Conservation (phyloP, 1,140 invertebrate genomes). For the Microplitis demolitor region DNA sequence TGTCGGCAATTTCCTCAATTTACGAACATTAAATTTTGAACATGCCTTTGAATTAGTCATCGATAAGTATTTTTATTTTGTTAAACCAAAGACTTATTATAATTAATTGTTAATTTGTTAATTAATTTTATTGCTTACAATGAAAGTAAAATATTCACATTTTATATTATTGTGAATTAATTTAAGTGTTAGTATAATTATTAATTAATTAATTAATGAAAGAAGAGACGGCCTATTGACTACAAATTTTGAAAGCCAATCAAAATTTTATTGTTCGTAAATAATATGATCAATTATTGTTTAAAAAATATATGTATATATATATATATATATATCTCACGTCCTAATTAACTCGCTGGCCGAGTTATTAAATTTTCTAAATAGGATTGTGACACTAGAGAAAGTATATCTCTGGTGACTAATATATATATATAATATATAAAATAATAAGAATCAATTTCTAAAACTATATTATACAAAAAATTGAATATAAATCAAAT, state of each 20-base stretch:
- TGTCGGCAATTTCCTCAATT: slow-evolving; percentile 15
- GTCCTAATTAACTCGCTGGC: slow-evolving; percentile 42
- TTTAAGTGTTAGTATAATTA: no score
- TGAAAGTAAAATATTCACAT: neutral
- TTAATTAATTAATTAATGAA: neutral
- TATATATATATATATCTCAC: slow-evolving; percentile 25
- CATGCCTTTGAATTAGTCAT: neutral
- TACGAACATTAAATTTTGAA: slow-evolving; percentile 15
- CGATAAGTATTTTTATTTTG: neutral
- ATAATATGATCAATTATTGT: neutral
- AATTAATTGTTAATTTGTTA: no score
- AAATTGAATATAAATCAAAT: neutral
- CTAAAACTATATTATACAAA: slow-evolving; percentile 46
- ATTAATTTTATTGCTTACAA: neutral
- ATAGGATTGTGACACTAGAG: slow-evolving; percentile 7
- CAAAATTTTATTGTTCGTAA: slow-evolving; percentile 3
- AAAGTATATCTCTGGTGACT: slow-evolving; percentile 22
- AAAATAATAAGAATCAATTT: slow-evolving; percentile 26
- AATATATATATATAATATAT: slow-evolving; percentile 23
- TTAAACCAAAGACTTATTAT: neutral
- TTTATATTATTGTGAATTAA: neutral
- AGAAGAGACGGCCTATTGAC: neutral
- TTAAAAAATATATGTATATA: no score
- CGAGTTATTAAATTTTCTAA: slow-evolving; percentile 33
- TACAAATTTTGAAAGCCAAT: neutral